Conservation (phyloP, 2,888 invertebrate species). For the Lepidochrysops patricia region DNA sequence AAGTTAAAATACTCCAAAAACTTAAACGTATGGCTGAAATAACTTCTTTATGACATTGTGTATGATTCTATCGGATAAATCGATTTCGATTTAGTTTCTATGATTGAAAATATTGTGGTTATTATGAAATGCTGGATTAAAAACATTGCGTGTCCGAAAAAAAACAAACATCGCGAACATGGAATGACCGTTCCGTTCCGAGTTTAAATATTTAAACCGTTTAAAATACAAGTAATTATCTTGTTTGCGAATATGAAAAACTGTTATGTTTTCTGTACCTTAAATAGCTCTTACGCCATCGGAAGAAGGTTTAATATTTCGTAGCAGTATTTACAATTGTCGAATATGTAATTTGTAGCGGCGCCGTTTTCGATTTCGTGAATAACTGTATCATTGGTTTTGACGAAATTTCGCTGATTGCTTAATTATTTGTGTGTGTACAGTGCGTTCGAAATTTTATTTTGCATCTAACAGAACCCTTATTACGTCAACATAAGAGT, state of each 20-base stretch:
- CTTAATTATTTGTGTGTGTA: constrained; percentile 57
- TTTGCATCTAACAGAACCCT: too few species aligned
- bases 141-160: constrained; percentile 30
- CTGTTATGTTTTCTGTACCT: constrained; percentile 14
- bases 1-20: too few species aligned
- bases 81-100: too few species aligned
- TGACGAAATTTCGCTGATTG: constrained; percentile 60
- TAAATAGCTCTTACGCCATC: constrained; percentile 23
- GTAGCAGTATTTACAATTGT: constrained; percentile 21
- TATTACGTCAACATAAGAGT: too few species aligned
- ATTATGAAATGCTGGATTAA: neutral
- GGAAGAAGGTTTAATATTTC: constrained; percentile 19
- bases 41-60: too few species aligned
- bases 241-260: constrained; percentile 42
- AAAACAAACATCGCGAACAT: constrained; percentile 37
- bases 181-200: constrained; percentile 42
- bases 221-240: constrained; percentile 61
- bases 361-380: constrained; percentile 49
- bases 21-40: too few species aligned
- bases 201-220: constrained; percentile 58
- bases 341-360: constrained; percentile 35
- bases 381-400: constrained; percentile 63
- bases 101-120: too few species aligned
- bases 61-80: too few species aligned
- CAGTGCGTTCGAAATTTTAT: constrained; percentile 42